Evolutionary conservation across 2,888 invertebrate species (phyloP).

Genomic region (Drosophila setosimentum): DNA sequence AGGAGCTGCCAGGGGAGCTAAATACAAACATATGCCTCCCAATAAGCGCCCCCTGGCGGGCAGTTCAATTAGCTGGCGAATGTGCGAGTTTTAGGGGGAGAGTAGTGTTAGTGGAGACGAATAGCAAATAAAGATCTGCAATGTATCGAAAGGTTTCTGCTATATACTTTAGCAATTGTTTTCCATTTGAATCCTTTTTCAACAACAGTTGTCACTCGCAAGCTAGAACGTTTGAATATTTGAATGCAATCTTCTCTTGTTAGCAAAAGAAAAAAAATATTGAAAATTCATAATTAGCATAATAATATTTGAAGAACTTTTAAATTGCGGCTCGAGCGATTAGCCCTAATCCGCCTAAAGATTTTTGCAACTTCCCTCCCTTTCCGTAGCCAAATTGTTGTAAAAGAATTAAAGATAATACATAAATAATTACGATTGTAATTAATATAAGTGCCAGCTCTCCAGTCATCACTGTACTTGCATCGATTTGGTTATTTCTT

Average conservation of each 20-base stretch:
- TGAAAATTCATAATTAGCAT: background rate
- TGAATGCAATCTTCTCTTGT: background rate
- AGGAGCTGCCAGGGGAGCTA: background rate
- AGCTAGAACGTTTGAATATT: background rate
- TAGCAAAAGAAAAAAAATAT: background rate
- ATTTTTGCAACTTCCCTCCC: background rate
- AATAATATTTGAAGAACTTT: background rate
- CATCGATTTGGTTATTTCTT: background rate
- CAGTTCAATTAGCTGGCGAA: slow-evolving; percentile 52
- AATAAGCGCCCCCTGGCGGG: slow-evolving; percentile 23
- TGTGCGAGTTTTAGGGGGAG: background rate
- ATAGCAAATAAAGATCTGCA: slow-evolving; percentile 1
- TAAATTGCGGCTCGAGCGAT: background rate
- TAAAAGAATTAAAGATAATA: background rate
- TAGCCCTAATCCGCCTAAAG: no score
- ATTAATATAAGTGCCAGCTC: background rate
- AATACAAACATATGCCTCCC: slow-evolving; percentile 39
- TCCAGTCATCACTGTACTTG: slow-evolving; percentile 2
- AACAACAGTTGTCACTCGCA: background rate
- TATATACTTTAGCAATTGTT: background rate
- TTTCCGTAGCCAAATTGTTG: background rate
- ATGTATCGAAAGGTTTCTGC: slow-evolving; percentile 1
- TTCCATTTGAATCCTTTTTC: background rate
- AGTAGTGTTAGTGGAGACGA: background rate
- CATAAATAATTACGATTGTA: background rate